Evolutionary conservation across 2,113 vertebrate species (phyloP).

Genomic region (Geothlypis trichas): DNA sequence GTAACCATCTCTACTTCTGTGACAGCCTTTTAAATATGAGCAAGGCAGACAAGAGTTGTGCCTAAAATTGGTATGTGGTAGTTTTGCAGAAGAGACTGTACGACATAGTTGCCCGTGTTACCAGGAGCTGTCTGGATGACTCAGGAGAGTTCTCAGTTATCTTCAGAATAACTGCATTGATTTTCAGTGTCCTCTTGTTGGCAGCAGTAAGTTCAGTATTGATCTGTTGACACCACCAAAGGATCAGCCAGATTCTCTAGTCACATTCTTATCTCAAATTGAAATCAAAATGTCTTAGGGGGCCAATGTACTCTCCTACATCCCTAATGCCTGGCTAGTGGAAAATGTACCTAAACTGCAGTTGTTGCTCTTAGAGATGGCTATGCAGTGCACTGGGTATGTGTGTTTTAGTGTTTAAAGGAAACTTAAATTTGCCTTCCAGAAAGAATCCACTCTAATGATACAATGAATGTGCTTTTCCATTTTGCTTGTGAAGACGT

Average conservation of each 20-base stretch:
- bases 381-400: neutral
- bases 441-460: neutral
- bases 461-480: neutral
- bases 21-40: neutral
- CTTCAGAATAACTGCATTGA: neutral
- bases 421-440: neutral
- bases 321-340: neutral
- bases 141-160: neutral
- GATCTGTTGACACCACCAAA: neutral
- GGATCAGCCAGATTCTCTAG: neutral
- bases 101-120: neutral
- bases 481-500: neutral
- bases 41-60: neutral
- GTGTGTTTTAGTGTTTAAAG: neutral
- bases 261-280: neutral
- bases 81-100: neutral
- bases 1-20: neutral
- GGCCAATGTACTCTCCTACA: neutral
- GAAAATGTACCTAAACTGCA: neutral
- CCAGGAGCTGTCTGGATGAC: neutral
- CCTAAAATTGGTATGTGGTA: neutral
- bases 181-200: neutral
- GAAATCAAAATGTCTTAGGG: neutral
- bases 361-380: neutral
- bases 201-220: neutral